Base-by-base conservation (phyloP, 2,113 vertebrate species). In the Pheucticus melanocephalus region DNA sequence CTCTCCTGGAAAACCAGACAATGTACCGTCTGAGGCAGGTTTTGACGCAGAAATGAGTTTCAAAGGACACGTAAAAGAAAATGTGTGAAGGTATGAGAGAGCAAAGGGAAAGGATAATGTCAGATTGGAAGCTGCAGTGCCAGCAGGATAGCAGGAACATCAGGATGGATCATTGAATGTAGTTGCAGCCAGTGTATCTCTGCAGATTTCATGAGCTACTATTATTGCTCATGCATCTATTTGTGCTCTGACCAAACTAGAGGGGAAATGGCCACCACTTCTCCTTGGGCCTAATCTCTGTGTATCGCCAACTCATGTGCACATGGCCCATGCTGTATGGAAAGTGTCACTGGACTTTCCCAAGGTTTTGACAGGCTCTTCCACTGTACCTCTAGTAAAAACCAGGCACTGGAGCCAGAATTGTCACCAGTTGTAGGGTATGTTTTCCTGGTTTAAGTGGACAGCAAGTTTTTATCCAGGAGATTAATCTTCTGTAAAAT, bases 91-190 rank as follows among this genome's bases (percentile, higher is more conserved):
- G 11, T 22, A 21, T 12, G 22, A 54, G 53, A 54, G 11, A 71
- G 11, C 25, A 59, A 64, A 57, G 12, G n/a, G 8, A 63, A 68
- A 66, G 6, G 10, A 23, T 42, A 45, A 45, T 8, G 11, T 28
- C 39, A 77, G 13, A 19, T 44, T 70, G 24, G 4, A 40, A 37
- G 21, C 35, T 70, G 12, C 69, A 66, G 12, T 10, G 42, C 17
- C 53, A 87, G 25, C 23, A 60, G 27, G n/a, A 7, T 12, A 63
- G 28, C 17, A 30, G 42, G 23, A 75, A 0, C 17, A 57, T 31
- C 1, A 10, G 15, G 16, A 20, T 1, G 1, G 40, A 33, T 17
- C 33, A 4, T 0, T 60, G 40, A 47, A 5, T 0, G 0, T 5
- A 13, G 21, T 0, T 56, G 35, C 9, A 30, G 31, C 9, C 48